A percentile compares a stretch with the other conserved stretches of the same genome.
Evolutionary conservation across 2,113 vertebrate species (phyloP).

Genomic region (Bambusicola thoracicus): DNA sequence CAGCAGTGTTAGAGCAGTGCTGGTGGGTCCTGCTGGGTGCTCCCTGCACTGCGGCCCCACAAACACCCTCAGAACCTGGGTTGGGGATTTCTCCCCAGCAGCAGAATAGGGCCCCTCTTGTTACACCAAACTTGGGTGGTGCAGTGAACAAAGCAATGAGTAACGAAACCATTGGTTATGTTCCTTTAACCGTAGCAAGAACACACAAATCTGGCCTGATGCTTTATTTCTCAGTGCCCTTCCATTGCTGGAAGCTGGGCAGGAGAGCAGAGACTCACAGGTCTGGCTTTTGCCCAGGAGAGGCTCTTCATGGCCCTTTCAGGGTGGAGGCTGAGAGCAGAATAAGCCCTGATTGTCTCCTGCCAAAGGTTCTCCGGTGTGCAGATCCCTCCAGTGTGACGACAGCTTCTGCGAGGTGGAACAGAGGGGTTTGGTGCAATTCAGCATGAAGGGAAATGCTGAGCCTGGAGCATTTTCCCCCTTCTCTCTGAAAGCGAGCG

Average conservation of each 20-base stretch:
- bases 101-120: neutral
- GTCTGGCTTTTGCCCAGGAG: neutral
- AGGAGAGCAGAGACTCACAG: neutral
- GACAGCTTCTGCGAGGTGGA: neutral
- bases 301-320: neutral
- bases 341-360: neutral
- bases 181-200: neutral
- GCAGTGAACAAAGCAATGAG: neutral
- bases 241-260: neutral
- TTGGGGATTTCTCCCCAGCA: neutral
- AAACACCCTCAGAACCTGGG: neutral
- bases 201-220: neutral
- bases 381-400: rapidly evolving
- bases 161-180: neutral
- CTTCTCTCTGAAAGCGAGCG: neutral
- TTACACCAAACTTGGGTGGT: rapidly evolving
- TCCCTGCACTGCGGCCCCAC: neutral
- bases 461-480: neutral
- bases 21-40: neutral
- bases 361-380: neutral
- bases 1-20: neutral
- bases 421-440: neutral
- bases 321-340: neutral
- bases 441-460: neutral
- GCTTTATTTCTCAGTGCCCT: neutral